Conservation (phyloP, 2,888 invertebrate species). For the Atethmia centrago region DNA sequence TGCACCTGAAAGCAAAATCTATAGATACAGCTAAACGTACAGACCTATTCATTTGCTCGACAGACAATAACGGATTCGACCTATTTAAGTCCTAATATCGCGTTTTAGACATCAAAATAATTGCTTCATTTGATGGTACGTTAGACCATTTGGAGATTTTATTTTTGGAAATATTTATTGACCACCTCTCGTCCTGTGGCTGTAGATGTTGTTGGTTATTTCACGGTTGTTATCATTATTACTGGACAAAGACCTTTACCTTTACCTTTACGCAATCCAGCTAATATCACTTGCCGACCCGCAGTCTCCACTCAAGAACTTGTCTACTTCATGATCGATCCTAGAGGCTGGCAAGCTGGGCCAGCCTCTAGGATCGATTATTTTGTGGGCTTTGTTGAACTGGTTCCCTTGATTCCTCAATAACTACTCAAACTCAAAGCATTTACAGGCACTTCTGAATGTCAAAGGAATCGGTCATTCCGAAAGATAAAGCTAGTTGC, state of each 20-base stretch:
- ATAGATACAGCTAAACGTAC: slow-evolving; percentile 54
- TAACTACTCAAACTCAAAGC: not conserved
- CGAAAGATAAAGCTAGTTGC: too few relatives aligned
- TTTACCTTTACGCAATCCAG: not conserved
- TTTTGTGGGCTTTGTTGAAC: not conserved
- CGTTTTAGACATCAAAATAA: not conserved
- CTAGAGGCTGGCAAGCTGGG: too few relatives aligned
- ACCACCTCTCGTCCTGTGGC: too few relatives aligned
- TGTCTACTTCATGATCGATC: too few relatives aligned
- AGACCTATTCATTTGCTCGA: slow-evolving; percentile 68
- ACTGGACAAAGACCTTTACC: not conserved
- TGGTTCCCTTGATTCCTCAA: not conserved
- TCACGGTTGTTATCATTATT: not conserved
- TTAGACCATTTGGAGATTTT: not conserved
- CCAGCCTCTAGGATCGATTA: too few relatives aligned
- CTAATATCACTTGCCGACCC: not conserved
- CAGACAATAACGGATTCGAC: slow-evolving; percentile 60
- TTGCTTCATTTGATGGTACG: not conserved
- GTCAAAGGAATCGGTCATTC: too few relatives aligned
- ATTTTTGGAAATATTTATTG: not conserved
- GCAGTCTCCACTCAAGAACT: not conserved
- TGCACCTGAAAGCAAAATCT: slow-evolving; percentile 63
- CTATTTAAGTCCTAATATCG: slow-evolving; percentile 36
- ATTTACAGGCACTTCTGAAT: too few relatives aligned
- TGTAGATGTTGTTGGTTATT: not conserved